These are phyloP conservation scores for Alcis repandata DNA, from an alignment of 2,888 invertebrate species.

Conservation along the genomic window DNA sequence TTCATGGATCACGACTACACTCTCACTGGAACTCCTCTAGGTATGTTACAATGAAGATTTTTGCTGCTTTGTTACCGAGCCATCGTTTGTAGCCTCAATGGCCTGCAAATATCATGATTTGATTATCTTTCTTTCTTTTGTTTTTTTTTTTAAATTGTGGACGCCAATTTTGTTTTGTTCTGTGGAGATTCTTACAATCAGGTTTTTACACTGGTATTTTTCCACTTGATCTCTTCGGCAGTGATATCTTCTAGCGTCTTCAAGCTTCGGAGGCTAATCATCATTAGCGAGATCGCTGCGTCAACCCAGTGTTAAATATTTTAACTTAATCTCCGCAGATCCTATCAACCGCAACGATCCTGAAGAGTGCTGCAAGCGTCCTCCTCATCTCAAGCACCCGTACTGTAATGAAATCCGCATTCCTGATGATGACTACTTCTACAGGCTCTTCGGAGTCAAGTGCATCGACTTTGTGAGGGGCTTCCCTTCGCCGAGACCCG, in stretches of 20 bases:
- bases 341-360: conserved; percentile 95
- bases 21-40: conserved; percentile 94
- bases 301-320: neutral
- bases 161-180: no score
- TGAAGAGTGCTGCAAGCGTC: conserved; percentile 95
- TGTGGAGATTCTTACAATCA: no score
- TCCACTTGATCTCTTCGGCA: neutral
- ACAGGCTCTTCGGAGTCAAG: conserved; percentile 92
- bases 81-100: neutral
- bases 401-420: conserved; percentile 96
- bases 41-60: conserved; percentile 78
- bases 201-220: no score
- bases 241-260: neutral
- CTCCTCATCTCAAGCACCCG: conserved; percentile 93
- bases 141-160: no score
- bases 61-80: neutral
- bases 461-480: conserved; percentile 97
- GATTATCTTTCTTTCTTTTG: no score
- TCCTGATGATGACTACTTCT: conserved; percentile 97
- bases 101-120: neutral
- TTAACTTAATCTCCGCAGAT: conserved; percentile 82
- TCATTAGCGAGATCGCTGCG: neutral
- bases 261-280: neutral
- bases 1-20: conserved; percentile 98
- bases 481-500: conserved; percentile 94